A percentile compares a stretch with the other conserved stretches of the same genome.
Conservation (phyloP, 2,113 vertebrate species). For the Poeciliopsis retropinna region DNA sequence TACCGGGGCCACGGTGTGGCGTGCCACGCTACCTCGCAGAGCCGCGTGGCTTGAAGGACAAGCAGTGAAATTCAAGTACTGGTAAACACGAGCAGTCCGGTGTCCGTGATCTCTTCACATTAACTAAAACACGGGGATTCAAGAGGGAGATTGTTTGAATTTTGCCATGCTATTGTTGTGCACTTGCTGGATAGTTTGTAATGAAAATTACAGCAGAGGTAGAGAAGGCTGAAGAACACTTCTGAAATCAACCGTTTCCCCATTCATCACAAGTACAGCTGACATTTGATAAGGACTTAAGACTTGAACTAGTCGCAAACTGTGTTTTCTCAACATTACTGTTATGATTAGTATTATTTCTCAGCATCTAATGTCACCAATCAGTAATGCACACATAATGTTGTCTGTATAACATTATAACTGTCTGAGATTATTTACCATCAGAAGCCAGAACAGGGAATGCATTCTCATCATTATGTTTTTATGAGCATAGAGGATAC, state of each 20-base stretch:
- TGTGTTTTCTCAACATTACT: not conserved
- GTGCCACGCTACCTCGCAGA: conserved; percentile 50
- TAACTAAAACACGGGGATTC: conserved; percentile 63
- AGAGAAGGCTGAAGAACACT: not conserved
- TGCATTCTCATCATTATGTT: not conserved
- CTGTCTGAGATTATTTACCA: not conserved
- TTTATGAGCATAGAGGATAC: not conserved
- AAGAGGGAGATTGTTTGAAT: conserved; percentile 49
- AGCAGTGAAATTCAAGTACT: conserved; percentile 77
- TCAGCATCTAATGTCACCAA: no score
- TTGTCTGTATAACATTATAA: not conserved
- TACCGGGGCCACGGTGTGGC: conserved; percentile 82
- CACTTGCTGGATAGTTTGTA: not conserved
- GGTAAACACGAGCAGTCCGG: conserved; percentile 73
- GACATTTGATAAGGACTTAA: not conserved
- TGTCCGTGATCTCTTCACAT: conserved; percentile 63
- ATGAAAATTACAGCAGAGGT: not conserved
- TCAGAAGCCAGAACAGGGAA: not conserved
- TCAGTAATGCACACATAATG: no score
- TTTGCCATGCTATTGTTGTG: conserved; percentile 59
- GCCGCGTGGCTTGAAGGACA: conserved; percentile 85
- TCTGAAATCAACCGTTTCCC: not conserved
- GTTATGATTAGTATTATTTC: no score
- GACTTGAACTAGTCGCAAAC: not conserved
- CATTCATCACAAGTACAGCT: not conserved